phyloP scores from a whole-genome alignment of 2,888 invertebrate genomes.

The Parthenolecanium corni region DNA sequence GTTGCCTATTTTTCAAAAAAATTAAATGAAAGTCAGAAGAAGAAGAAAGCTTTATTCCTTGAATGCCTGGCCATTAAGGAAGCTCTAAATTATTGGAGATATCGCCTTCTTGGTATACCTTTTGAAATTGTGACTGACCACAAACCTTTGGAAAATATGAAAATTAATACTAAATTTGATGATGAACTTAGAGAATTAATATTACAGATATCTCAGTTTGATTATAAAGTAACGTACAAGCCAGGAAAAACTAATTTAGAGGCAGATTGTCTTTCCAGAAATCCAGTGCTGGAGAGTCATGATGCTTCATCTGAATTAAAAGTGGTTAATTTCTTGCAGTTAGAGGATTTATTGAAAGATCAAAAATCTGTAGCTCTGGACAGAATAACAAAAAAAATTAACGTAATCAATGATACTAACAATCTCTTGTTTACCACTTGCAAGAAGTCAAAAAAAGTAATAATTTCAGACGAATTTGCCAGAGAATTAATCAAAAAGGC shows the following conservation, averaged over 20 bases:
- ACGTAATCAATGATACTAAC: slow-evolving; percentile 19
- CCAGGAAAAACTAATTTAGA: slow-evolving; percentile 33
- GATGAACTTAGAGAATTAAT: slow-evolving; percentile 32
- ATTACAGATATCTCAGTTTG: slow-evolving; percentile 33
- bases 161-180: slow-evolving; percentile 31
- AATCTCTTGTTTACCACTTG: slow-evolving; percentile 26
- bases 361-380: slow-evolving; percentile 27
- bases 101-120: slow-evolving; percentile 25
- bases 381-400: slow-evolving; percentile 1
- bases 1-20: slow-evolving; percentile 34
- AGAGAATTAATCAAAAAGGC: not conserved
- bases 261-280: slow-evolving; percentile 32
- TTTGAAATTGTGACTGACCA: slow-evolving; percentile 28
- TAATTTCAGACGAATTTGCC: slow-evolving; percentile 30
- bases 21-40: slow-evolving; percentile 32
- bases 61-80: slow-evolving; percentile 30
- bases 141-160: slow-evolving; percentile 32
- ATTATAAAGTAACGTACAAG: slow-evolving; percentile 31
- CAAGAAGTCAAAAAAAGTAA: slow-evolving; percentile 29
- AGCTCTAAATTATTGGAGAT: slow-evolving; percentile 28
- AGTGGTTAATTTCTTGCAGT: slow-evolving; percentile 6
- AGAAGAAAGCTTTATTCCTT: slow-evolving; percentile 29
- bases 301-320: slow-evolving; percentile 26
- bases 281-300: slow-evolving; percentile 31
- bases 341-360: slow-evolving; percentile 31